phyloP scores from a whole-genome alignment of 2,888 invertebrate genomes.

The Celastrina argiolus region DNA sequence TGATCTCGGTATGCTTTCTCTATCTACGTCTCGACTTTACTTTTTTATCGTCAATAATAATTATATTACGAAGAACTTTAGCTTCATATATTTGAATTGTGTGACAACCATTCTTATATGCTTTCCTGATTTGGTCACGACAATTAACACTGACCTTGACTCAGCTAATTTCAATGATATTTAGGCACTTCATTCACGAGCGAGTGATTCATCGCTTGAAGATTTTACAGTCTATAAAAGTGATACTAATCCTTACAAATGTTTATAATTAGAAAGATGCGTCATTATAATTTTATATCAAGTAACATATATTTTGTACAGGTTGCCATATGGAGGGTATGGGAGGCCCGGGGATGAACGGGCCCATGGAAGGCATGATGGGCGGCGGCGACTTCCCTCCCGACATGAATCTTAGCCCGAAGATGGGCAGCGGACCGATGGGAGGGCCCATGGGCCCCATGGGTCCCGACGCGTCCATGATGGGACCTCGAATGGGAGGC shows the following conservation, averaged over 20 bases:
- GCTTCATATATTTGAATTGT: not conserved
- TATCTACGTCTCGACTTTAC: no score
- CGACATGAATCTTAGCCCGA: conserved; percentile 80
- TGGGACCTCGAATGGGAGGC: conserved; percentile 81
- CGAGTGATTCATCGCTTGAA: not conserved
- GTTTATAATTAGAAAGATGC: not conserved
- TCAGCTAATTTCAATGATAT: not conserved
- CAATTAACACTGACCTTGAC: not conserved
- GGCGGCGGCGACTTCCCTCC: conserved; percentile 71
- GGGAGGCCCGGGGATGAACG: conserved; percentile 73
- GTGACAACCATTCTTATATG: not conserved
- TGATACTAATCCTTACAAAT: not conserved
- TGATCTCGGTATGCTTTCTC: conserved; percentile 56
- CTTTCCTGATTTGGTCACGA: not conserved
- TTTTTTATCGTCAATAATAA: no score
- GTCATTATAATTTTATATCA: no score
- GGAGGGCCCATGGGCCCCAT: conserved; percentile 74
- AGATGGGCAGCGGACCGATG: conserved; percentile 78
- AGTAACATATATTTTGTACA: conserved; percentile 32
- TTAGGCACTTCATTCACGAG: not conserved
- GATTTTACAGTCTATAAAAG: not conserved
- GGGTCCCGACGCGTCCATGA: conserved; percentile 79
- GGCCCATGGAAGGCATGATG: conserved; percentile 75
- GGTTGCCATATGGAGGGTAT: conserved; percentile 75
- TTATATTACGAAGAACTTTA: no score